Evolutionary conservation across 2,113 vertebrate species (phyloP).

Genomic region (Phyllostomus hastatus): DNA sequence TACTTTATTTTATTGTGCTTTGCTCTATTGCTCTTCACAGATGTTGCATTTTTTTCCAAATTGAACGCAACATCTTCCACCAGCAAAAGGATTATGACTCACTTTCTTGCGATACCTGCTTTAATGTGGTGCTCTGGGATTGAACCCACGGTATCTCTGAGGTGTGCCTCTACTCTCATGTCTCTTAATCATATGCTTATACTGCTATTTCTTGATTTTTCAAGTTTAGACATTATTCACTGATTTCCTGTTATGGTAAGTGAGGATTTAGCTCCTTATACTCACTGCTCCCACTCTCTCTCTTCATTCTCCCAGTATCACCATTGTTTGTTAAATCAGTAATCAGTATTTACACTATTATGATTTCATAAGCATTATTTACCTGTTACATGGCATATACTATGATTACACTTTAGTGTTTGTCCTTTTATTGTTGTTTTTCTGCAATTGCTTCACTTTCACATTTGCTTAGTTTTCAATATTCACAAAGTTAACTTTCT

Average conservation of each 20-base stretch:
- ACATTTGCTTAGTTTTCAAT: conserved; percentile 1
- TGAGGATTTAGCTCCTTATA: not conserved
- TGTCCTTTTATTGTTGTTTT: not conserved
- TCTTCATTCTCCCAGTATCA: not conserved
- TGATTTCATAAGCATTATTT: not conserved
- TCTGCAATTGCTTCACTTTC: not conserved
- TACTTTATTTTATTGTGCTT: not conserved
- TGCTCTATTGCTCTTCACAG: not conserved
- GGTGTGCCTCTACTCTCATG: not conserved
- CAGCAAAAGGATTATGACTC: not conserved
- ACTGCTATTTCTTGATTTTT: not conserved
- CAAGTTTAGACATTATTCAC: not conserved
- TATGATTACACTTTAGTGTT: not conserved
- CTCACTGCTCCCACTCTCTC: not conserved
- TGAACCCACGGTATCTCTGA: not conserved
- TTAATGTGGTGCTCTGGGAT: not conserved
- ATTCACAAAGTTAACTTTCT: not conserved
- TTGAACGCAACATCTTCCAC: not conserved
- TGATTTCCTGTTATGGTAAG: not conserved
- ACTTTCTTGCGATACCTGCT: not conserved
- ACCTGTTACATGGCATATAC: no score
- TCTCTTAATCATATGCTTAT: not conserved
- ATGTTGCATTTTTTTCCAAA: not conserved
- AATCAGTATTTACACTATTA: not conserved
- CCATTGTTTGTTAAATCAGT: not conserved